Evolutionary conservation across 1,140 invertebrate species (phyloP).

Genomic region (Aphis craccivora): DNA sequence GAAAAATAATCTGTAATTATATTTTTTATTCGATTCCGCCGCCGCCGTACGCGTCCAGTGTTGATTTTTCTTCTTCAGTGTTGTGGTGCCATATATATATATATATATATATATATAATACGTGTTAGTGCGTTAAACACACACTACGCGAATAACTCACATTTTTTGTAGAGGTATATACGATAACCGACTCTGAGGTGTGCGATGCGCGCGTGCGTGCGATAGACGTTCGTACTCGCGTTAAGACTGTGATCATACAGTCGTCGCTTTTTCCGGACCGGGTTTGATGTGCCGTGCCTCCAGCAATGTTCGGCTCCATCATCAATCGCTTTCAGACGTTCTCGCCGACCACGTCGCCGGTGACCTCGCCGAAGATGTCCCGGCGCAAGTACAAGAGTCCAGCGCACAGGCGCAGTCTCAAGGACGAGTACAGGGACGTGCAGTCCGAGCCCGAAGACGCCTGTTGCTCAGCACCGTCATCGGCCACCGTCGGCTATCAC

Average conservation of each 20-base stretch:
- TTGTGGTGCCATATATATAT: not conserved
- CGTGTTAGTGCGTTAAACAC: not conserved
- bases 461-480: constrained; percentile 62
- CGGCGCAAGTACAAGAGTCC: constrained; percentile 59
- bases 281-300: constrained; percentile 26
- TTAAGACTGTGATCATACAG: not conserved
- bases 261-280: not conserved
- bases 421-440: constrained; percentile 62
- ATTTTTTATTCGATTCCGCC: not conserved
- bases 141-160: not conserved
- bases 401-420: constrained; percentile 59
- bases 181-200: not conserved
- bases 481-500: not conserved
- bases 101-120: too few relatives aligned
- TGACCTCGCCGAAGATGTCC: constrained; percentile 60
- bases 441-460: constrained; percentile 62
- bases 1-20: not conserved
- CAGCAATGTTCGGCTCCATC: constrained; percentile 61
- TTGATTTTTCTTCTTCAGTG: not conserved
- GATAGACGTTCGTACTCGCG: not conserved
- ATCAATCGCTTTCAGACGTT: constrained; percentile 61
- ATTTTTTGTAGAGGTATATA: not conserved
- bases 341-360: constrained; percentile 60
- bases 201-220: not conserved
- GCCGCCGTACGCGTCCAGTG: not conserved